phyloP scores from a whole-genome alignment of 2,888 invertebrate species.

The Papilio elwesi region DNA sequence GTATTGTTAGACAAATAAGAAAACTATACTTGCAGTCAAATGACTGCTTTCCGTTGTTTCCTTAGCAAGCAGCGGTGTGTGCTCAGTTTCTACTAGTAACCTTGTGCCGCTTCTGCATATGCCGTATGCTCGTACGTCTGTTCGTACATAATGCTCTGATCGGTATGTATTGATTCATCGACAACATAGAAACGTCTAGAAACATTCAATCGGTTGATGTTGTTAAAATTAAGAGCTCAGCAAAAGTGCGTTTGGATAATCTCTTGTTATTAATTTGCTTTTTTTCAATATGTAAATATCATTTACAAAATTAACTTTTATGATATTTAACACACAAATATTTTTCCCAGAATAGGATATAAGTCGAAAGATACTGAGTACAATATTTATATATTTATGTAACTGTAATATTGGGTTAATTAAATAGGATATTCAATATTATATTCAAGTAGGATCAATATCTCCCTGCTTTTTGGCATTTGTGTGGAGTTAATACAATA shows the following conservation, averaged over 20 bases:
- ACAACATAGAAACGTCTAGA: conserved; percentile 42
- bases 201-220: conserved; percentile 29
- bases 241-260: background rate
- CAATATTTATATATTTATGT: too few relatives aligned
- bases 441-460: too few relatives aligned
- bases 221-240: conserved; percentile 25
- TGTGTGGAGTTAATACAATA: too few relatives aligned
- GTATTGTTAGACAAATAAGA: conserved; percentile 42
- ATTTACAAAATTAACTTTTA: too few relatives aligned
- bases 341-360: too few relatives aligned
- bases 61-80: conserved; percentile 53
- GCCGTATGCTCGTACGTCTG: conserved; percentile 60
- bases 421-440: too few relatives aligned
- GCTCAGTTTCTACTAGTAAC: conserved; percentile 65
- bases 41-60: conserved; percentile 61
- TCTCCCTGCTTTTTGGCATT: too few relatives aligned
- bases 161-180: conserved; percentile 51
- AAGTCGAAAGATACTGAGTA: too few relatives aligned
- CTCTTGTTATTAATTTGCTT: background rate
- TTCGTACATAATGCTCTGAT: conserved; percentile 52
- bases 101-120: conserved; percentile 72
- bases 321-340: too few relatives aligned
- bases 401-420: too few relatives aligned
- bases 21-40: conserved; percentile 55
- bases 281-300: too few relatives aligned